Conservation (phyloP, 2,888 invertebrate genomes). For the Dendrolimus pini region DNA sequence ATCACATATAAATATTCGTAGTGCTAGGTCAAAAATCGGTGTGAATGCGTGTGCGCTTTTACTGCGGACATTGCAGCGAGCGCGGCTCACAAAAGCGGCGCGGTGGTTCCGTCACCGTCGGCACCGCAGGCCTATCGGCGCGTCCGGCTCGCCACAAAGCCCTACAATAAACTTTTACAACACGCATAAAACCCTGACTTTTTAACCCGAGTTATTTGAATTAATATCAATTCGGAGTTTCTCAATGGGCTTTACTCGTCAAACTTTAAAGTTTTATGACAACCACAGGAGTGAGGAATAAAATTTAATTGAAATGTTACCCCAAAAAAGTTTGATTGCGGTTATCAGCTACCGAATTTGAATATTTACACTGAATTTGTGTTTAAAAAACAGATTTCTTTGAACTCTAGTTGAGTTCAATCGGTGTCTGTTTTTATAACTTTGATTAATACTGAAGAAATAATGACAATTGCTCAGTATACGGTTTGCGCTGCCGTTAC, state of each 20-base stretch:
- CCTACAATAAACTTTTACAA: slow-evolving; percentile 74
- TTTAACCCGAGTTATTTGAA: slow-evolving; percentile 77
- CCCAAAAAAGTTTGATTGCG: slow-evolving; percentile 69
- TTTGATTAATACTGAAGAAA: no score
- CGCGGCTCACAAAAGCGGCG: slow-evolving; percentile 17
- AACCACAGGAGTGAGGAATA: slow-evolving; percentile 71
- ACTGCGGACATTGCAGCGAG: slow-evolving; percentile 18
- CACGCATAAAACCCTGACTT: slow-evolving; percentile 75
- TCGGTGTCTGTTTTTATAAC: no score
- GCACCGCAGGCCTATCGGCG: slow-evolving; percentile 58
- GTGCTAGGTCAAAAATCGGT: not conserved
- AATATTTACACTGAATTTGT: slow-evolving; percentile 68
- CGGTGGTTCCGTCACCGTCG: slow-evolving; percentile 48
- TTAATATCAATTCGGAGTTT: slow-evolving; percentile 76
- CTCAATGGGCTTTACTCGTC: slow-evolving; percentile 77
- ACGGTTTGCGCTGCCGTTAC: no score
- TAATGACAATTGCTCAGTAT: no score
- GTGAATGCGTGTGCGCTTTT: slow-evolving; percentile 2
- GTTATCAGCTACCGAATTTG: slow-evolving; percentile 76
- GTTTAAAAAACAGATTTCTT: slow-evolving; percentile 21
- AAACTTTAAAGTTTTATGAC: slow-evolving; percentile 75
- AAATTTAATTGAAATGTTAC: slow-evolving; percentile 76
- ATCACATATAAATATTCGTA: no score
- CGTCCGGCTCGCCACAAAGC: slow-evolving; percentile 73
- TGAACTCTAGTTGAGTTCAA: no score